phyloP scores from a whole-genome alignment of 2,797 vertebrate genomes.

The Notolepis coatsorum region DNA sequence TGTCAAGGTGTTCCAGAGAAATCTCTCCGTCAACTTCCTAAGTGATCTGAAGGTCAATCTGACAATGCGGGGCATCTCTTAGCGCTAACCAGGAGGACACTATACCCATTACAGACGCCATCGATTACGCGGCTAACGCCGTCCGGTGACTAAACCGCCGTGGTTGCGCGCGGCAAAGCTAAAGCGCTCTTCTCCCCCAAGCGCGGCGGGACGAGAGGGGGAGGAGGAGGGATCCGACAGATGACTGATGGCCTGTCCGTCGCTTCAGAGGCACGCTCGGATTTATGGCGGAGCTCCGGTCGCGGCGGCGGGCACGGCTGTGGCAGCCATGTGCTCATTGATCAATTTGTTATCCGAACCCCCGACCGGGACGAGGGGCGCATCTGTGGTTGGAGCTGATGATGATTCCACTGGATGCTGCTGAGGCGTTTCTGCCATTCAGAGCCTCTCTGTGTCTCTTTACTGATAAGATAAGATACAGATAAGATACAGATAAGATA shows the following conservation, averaged over 20 bases:
- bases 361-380: constrained; percentile 64
- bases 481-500: too few species aligned
- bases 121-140: constrained; percentile 50
- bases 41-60: constrained; percentile 54
- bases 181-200: too few species aligned
- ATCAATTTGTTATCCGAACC: constrained; percentile 70
- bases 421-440: constrained; percentile 59
- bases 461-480: too few species aligned
- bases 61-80: constrained; percentile 48
- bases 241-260: constrained; percentile 77
- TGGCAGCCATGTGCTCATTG: constrained; percentile 60
- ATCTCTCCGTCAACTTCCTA: constrained; percentile 42
- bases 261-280: constrained; percentile 67
- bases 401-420: constrained; percentile 64
- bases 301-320: constrained; percentile 51
- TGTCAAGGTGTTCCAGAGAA: constrained; percentile 41
- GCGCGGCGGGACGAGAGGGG: constrained; percentile 48
- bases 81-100: constrained; percentile 51
- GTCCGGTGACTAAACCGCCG: constrained; percentile 51
- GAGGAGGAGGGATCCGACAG: constrained; percentile 58
- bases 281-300: constrained; percentile 69
- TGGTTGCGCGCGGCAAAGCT: constrained; percentile 42
- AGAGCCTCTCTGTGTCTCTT: constrained; percentile 40
- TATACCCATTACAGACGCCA: constrained; percentile 51
- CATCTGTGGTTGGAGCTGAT: constrained; percentile 75